phyloP scores from a whole-genome alignment of 2,113 vertebrate species.

The Canis aureus region DNA sequence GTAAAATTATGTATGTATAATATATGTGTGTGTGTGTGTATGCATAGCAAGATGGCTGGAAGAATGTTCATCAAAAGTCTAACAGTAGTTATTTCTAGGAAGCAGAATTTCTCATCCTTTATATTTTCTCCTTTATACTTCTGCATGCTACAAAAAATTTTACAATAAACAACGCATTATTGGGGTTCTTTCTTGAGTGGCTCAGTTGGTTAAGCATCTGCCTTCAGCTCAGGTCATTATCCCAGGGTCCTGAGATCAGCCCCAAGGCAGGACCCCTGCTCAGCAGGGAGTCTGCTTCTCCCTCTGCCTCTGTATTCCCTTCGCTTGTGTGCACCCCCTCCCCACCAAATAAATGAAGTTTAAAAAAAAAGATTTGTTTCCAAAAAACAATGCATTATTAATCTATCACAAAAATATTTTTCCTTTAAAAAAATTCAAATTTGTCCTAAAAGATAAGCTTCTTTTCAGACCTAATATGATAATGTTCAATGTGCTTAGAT shows the following conservation, averaged over 20 bases:
- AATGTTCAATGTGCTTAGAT: background rate
- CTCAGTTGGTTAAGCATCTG: background rate
- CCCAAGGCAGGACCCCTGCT: background rate
- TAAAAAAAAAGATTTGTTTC: background rate
- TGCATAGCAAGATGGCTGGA: constrained; percentile 48
- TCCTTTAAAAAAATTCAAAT: background rate
- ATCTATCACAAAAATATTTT: constrained; percentile 36
- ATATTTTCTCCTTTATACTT: constrained; percentile 32
- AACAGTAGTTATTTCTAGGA: constrained; percentile 47
- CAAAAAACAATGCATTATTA: background rate
- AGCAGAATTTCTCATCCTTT: constrained; percentile 51
- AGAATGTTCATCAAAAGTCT: constrained; percentile 61
- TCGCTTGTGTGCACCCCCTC: background rate
- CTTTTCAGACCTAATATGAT: background rate
- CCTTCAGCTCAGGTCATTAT: background rate
- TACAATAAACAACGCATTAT: background rate
- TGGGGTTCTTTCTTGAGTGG: background rate
- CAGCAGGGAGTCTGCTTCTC: background rate
- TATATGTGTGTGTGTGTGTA: constrained; percentile 26
- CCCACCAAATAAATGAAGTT: too few relatives aligned
- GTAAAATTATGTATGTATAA: constrained; percentile 57
- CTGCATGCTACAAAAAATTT: background rate
- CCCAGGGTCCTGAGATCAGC: background rate
- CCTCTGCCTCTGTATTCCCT: background rate
- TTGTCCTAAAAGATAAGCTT: constrained; percentile 34